Percentiles rank a stretch among this genome's conserved stretches.
phyloP scores from a whole-genome alignment of 1,140 invertebrate genomes.

The Cherax destructor region DNA sequence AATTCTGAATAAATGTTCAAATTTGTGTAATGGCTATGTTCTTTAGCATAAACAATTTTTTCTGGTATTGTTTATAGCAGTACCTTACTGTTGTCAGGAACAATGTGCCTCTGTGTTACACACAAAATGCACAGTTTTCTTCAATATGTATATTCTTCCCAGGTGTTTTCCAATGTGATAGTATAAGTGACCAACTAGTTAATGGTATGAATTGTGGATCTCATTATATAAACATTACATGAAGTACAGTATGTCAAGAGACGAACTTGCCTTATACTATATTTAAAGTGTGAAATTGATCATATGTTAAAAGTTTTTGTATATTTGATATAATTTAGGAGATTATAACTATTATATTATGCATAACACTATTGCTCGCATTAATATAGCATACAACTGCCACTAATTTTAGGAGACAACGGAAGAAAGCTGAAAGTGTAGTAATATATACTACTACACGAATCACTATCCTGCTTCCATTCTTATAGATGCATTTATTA shows the following conservation, averaged over 20 bases:
- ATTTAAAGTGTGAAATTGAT: not conserved
- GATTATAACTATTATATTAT: not conserved
- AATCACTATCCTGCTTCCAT: not conserved
- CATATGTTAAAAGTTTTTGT: not conserved
- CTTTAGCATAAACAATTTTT: not conserved
- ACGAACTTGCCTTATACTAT: not conserved
- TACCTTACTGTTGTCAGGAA: constrained; percentile 5
- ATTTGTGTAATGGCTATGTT: not conserved
- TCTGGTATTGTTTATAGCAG: not conserved
- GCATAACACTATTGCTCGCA: constrained; percentile 6
- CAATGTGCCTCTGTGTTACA: constrained; percentile 1
- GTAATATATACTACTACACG: not conserved
- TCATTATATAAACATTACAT: not conserved
- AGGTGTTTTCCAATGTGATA: not conserved
- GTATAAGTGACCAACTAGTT: not conserved
- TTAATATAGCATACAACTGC: constrained; percentile 4
- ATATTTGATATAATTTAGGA: not conserved
- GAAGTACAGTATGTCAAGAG: not conserved
- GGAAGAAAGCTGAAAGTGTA: not conserved
- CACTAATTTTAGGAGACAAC: not conserved
- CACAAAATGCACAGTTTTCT: constrained; percentile 1
- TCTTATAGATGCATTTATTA: constrained; percentile 10
- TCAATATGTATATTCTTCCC: not conserved
- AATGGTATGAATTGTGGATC: not conserved
- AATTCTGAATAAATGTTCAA: not conserved